A percentile compares a stretch with the other conserved stretches of the same genome.
phyloP scores from a whole-genome alignment of 2,113 vertebrate species.

The Sardina pilchardus region DNA sequence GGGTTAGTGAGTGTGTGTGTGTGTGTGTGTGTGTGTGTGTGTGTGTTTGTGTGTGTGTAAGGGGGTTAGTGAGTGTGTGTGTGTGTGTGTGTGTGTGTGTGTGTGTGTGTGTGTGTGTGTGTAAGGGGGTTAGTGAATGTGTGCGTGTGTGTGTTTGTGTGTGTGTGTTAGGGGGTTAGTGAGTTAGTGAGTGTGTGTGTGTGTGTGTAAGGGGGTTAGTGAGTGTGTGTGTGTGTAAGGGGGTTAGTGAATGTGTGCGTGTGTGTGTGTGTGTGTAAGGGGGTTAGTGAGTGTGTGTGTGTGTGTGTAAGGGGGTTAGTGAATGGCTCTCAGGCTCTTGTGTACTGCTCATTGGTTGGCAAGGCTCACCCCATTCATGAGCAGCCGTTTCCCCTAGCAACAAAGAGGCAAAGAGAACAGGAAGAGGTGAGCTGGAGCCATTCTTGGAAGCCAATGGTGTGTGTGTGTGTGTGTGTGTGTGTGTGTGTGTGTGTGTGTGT shows the following conservation, averaged over 20 bases:
- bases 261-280: too few relatives aligned
- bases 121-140: not conserved
- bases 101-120: not conserved
- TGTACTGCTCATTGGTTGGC: conserved; percentile 63
- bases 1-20: too few relatives aligned
- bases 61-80: too few relatives aligned
- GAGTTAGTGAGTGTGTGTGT: too few relatives aligned
- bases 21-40: too few relatives aligned
- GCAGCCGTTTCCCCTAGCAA: conserved; percentile 68
- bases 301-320: conserved; percentile 43
- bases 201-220: not conserved
- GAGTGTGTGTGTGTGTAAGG: too few relatives aligned
- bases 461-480: conserved; percentile 33
- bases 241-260: too few relatives aligned
- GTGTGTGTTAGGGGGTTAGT: too few relatives aligned
- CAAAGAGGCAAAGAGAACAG: conserved; percentile 65
- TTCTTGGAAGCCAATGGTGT: conserved; percentile 59
- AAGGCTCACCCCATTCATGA: conserved; percentile 65
- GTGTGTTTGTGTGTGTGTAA: too few relatives aligned
- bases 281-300: not conserved
- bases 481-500: conserved; percentile 28
- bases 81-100: not conserved
- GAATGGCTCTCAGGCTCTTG: conserved; percentile 34
- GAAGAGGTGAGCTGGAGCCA: conserved; percentile 58
- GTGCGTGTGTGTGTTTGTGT: not conserved